A percentile compares a stretch with the other conserved stretches of the same genome.
phyloP scores from a whole-genome alignment of 2,888 invertebrate species.

The Megamerina dolium region DNA sequence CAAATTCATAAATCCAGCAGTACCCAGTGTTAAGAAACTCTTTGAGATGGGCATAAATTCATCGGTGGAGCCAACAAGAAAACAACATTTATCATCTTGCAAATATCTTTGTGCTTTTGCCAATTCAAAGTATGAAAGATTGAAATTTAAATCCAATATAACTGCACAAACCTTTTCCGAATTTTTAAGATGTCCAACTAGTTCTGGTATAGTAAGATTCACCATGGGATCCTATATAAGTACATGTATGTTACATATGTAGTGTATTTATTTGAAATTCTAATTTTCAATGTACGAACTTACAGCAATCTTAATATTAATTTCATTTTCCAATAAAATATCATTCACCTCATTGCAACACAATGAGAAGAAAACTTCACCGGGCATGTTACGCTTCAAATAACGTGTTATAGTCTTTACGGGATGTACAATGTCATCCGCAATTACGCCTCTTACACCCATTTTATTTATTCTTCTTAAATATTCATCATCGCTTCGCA shows the following conservation, averaged over 20 bases:
- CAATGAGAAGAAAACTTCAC: conserved; percentile 48
- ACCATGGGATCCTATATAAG: too few relatives aligned
- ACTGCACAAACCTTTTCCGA: conserved; percentile 47
- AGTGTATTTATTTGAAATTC: background rate
- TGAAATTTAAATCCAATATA: conserved; percentile 45
- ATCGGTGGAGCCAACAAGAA: conserved; percentile 38
- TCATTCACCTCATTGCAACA: conserved; percentile 40
- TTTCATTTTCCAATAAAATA: conserved; percentile 45
- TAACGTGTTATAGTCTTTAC: conserved; percentile 48
- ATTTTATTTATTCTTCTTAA: conserved; percentile 18
- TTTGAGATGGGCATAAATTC: conserved; percentile 23
- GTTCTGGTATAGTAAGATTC: too few relatives aligned
- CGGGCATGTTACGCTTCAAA: conserved; percentile 48
- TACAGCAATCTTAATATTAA: conserved; percentile 44
- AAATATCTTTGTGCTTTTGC: conserved; percentile 45
- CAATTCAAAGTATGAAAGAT: conserved; percentile 42
- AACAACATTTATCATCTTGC: conserved; percentile 42
- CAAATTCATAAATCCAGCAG: conserved; percentile 21
- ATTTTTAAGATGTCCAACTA: too few relatives aligned
- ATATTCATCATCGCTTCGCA: conserved; percentile 38
- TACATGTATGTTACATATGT: too few relatives aligned
- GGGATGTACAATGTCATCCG: conserved; percentile 50
- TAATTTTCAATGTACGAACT: conserved; percentile 17
- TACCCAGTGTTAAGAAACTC: conserved; percentile 21
- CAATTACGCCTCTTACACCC: too few relatives aligned